These are phyloP conservation scores for Eubasilissa splendida DNA, from an alignment of 2,888 invertebrate genomes.

Conservation along the genomic window DNA sequence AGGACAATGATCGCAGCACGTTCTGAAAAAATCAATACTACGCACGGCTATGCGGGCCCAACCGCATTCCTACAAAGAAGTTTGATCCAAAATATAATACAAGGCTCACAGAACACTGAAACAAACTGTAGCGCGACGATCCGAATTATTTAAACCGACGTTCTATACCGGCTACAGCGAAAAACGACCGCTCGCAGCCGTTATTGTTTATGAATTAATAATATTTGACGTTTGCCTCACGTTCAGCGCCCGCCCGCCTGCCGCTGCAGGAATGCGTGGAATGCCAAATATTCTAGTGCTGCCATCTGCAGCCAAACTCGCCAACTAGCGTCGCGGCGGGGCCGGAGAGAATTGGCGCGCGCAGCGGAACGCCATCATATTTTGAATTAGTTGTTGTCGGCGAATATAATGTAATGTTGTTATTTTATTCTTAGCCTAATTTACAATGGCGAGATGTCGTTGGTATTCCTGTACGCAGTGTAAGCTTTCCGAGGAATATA, in stretches of 20 bases:
- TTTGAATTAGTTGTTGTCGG: no score
- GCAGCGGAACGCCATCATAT: neutral
- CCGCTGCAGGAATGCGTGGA: constrained; percentile 77
- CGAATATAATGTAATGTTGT: no score
- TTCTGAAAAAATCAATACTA: constrained; percentile 54
- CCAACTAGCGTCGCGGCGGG: constrained; percentile 60
- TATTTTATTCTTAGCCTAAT: no score
- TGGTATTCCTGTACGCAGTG: no score
- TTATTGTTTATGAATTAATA: constrained; percentile 71
- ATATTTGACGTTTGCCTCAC: constrained; percentile 80
- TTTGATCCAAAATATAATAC: constrained; percentile 43
- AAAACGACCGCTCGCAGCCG: constrained; percentile 47
- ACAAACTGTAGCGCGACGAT: constrained; percentile 24
- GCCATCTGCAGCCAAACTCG: constrained; percentile 75
- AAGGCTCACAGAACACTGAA: constrained; percentile 35
- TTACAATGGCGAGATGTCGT: no score
- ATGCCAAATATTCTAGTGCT: constrained; percentile 79
- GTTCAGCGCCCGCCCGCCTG: constrained; percentile 73
- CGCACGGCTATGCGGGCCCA: constrained; percentile 47
- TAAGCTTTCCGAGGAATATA: no score
- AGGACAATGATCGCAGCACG: constrained; percentile 41
- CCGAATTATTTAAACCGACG: constrained; percentile 26
- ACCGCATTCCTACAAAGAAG: constrained; percentile 52
- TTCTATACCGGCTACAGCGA: constrained; percentile 36
- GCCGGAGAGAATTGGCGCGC: neutral